Percentiles rank a stretch among this genome's conserved stretches.
Evolutionary conservation across 2,797 vertebrate species (phyloP).

Genomic region (Ctenopoma multispine): DNA sequence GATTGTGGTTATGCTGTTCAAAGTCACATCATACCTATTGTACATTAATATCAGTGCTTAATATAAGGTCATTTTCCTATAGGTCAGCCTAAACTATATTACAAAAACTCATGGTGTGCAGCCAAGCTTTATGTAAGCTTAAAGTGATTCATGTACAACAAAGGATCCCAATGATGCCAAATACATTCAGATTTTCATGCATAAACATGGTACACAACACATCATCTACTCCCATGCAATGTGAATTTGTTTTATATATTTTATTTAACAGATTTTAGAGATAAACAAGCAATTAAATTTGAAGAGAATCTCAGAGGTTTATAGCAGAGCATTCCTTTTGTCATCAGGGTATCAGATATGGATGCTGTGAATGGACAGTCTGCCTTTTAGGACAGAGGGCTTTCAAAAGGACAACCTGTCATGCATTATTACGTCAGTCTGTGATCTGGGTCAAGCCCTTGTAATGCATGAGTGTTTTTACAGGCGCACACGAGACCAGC

Average conservation of each 20-base stretch:
- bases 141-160: background rate
- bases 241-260: slow-evolving; percentile 15
- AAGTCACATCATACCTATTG: background rate
- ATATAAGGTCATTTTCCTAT: background rate
- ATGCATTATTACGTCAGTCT: slow-evolving; percentile 76
- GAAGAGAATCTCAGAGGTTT: background rate
- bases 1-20: slow-evolving; percentile 20
- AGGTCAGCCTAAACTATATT: background rate
- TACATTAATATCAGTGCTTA: background rate
- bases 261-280: slow-evolving; percentile 6
- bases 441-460: slow-evolving; percentile 81
- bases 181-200: background rate
- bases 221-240: background rate
- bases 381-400: slow-evolving; percentile 73
- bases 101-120: background rate
- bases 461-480: slow-evolving; percentile 73
- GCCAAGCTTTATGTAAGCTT: background rate
- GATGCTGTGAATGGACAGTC: slow-evolving; percentile 61
- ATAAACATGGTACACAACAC: background rate
- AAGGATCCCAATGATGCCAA: background rate
- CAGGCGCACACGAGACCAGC: slow-evolving; percentile 47
- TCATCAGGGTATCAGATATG: slow-evolving; percentile 41
- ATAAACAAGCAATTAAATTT: background rate
- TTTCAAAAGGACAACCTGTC: slow-evolving; percentile 83
- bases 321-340: slow-evolving; percentile 22